Evolutionary conservation across 1,140 invertebrate species (phyloP).

Genomic region (Oryzaephilus surinamensis): DNA sequence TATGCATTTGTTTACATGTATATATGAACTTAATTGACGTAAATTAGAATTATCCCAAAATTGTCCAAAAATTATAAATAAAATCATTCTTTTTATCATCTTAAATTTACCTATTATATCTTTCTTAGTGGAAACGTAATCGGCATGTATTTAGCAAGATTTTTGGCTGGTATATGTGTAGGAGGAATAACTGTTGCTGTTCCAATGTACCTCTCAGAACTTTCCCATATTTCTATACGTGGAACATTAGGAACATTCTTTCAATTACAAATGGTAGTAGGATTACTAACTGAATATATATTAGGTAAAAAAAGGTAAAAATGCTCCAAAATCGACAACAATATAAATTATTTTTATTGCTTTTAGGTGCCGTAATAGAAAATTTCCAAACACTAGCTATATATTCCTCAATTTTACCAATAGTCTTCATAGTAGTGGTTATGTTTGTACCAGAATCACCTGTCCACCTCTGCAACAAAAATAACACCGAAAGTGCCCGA

Average conservation of each 20-base stretch:
- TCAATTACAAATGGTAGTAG: conserved; percentile 54
- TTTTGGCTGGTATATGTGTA: conserved; percentile 50
- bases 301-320: conserved; percentile 40
- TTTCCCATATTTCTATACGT: conserved; percentile 48
- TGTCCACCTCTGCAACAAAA: conserved; percentile 50
- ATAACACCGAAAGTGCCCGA: conserved; percentile 42
- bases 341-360: conserved; percentile 4
- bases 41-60: neutral
- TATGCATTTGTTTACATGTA: no score
- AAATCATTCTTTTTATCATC: no score
- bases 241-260: conserved; percentile 54
- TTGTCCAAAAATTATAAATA: no score
- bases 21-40: neutral
- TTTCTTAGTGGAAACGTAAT: conserved; percentile 34
- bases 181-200: conserved; percentile 53
- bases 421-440: conserved; percentile 53
- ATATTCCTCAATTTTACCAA: conserved; percentile 53
- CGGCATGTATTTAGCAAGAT: conserved; percentile 47
- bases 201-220: conserved; percentile 55
- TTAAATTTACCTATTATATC: no score
- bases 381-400: conserved; percentile 55
- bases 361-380: conserved; percentile 44
- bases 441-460: conserved; percentile 75
- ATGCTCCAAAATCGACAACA: neutral
- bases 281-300: conserved; percentile 51